These are phyloP conservation scores for Chanos chanos DNA, from an alignment of 2,797 vertebrate genomes.

Conservation along the genomic window DNA sequence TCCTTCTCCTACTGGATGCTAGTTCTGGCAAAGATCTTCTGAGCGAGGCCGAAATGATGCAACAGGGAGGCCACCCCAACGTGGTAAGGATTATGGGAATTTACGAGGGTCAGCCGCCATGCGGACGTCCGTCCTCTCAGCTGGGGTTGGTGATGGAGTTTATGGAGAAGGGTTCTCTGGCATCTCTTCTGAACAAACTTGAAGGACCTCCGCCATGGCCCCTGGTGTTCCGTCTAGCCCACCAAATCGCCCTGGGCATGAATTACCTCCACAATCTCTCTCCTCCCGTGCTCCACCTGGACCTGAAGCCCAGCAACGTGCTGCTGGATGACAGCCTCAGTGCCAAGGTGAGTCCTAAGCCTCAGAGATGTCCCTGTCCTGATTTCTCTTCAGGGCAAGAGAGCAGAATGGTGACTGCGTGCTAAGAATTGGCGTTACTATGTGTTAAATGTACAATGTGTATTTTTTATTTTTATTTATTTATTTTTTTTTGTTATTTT, in stretches of 20 bases:
- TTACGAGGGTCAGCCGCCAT: conserved; percentile 45
- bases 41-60: conserved; percentile 64
- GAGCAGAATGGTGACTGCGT: conserved; percentile 13
- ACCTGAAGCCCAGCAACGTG: conserved; percentile 76
- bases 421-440: too few relatives aligned
- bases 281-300: conserved; percentile 68
- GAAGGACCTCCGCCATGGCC: conserved; percentile 52
- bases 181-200: conserved; percentile 48
- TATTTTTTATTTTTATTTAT: too few relatives aligned
- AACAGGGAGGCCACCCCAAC: conserved; percentile 52
- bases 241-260: conserved; percentile 70
- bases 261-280: conserved; percentile 70
- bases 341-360: conserved; percentile 57
- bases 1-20: background rate
- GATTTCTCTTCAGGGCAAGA: conserved; percentile 39
- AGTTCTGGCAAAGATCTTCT: conserved; percentile 39
- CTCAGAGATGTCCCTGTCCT: too few relatives aligned
- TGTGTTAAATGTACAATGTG: background rate
- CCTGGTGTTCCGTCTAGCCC: conserved; percentile 58
- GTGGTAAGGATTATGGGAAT: conserved; percentile 64
- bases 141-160: conserved; percentile 74
- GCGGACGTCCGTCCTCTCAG: background rate
- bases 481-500: too few relatives aligned
- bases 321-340: conserved; percentile 64
- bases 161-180: conserved; percentile 70